Evolutionary conservation across 1,140 invertebrate species (phyloP).

Genomic region (Carposina sasakii): DNA sequence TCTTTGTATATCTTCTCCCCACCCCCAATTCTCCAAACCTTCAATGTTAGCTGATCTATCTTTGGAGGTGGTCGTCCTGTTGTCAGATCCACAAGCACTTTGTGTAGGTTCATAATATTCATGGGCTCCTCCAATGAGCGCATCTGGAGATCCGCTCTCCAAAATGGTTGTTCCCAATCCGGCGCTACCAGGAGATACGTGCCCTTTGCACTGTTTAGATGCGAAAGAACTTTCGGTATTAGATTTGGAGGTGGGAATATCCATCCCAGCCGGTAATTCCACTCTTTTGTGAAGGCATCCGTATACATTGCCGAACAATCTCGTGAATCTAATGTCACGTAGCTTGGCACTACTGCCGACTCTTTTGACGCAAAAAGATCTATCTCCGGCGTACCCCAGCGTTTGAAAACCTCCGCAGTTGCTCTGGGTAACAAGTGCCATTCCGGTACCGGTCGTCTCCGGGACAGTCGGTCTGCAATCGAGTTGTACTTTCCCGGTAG

Average conservation of each 20-base stretch:
- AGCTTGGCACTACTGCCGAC: slow-evolving; percentile 22
- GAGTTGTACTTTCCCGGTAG: not conserved
- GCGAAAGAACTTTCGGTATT: slow-evolving; percentile 23
- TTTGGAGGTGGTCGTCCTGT: no score
- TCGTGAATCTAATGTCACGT: slow-evolving; percentile 23
- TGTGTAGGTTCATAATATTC: no score
- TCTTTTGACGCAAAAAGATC: slow-evolving; percentile 29
- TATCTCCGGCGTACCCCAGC: slow-evolving; percentile 27
- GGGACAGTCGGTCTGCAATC: slow-evolving; percentile 2
- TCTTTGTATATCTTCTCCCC: no score
- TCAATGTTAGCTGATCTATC: no score
- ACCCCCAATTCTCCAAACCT: no score
- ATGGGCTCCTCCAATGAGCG: no score
- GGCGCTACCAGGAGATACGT: not conserved
- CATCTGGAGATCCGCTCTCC: no score
- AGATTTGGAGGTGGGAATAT: slow-evolving; percentile 30
- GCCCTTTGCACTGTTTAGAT: slow-evolving; percentile 21
- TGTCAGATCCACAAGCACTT: no score
- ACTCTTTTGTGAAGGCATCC: slow-evolving; percentile 31
- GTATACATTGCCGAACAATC: slow-evolving; percentile 23
- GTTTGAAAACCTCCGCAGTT: slow-evolving; percentile 23
- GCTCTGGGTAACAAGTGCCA: slow-evolving; percentile 24
- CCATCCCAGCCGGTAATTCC: slow-evolving; percentile 29
- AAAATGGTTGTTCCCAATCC: no score
- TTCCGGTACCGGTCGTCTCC: slow-evolving; percentile 18